A percentile compares a stretch with the other conserved stretches of the same genome.
Evolutionary conservation across 2,113 vertebrate species (phyloP).

Genomic region (Tenebrosternarchus preto): DNA sequence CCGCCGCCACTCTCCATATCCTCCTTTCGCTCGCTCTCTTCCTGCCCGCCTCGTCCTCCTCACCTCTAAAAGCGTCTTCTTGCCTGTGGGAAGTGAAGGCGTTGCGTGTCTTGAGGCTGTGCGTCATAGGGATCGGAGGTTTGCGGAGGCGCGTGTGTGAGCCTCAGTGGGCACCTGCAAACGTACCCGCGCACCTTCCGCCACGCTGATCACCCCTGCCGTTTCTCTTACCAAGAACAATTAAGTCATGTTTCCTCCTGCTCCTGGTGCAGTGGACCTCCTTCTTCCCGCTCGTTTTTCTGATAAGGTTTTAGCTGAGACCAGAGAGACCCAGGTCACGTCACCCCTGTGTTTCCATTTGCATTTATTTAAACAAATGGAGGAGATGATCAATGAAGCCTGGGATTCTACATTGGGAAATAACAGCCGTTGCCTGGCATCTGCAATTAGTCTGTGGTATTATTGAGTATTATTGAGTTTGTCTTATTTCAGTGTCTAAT

Average conservation of each 20-base stretch:
- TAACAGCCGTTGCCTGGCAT: conserved; percentile 66
- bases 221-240: conserved; percentile 24
- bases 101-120: background rate
- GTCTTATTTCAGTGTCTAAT: conserved; percentile 76
- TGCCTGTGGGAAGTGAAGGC: conserved; percentile 1
- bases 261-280: background rate
- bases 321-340: conserved; percentile 45
- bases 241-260: conserved; percentile 15
- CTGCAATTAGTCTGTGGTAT: conserved; percentile 69
- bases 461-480: too few relatives aligned
- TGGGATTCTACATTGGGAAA: conserved; percentile 66
- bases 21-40: background rate
- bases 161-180: conserved; percentile 35
- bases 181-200: background rate
- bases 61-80: background rate
- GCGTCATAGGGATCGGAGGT: conserved; percentile 24
- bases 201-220: conserved; percentile 18
- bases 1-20: background rate
- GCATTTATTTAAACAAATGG: conserved; percentile 67
- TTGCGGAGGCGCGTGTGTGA: conserved; percentile 18
- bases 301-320: conserved; percentile 39
- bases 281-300: background rate
- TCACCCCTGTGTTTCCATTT: conserved; percentile 57
- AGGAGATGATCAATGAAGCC: conserved; percentile 69
- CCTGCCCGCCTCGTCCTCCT: background rate